Percentiles rank a stretch among this genome's conserved stretches.
Evolutionary conservation across 2,113 vertebrate genomes (phyloP).

Genomic region (Aspiorhynchus laticeps): DNA sequence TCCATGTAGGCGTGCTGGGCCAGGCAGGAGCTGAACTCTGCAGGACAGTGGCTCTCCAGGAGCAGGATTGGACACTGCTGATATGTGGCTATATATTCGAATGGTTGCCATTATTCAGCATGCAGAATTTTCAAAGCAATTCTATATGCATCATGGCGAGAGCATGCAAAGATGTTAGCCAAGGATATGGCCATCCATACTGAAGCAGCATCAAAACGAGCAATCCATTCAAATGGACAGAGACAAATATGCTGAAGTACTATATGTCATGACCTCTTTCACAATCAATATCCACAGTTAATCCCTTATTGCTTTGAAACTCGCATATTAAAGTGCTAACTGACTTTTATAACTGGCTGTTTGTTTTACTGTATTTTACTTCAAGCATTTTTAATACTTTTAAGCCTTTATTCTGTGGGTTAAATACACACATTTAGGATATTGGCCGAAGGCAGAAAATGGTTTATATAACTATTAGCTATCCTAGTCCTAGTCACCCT

Average conservation of each 20-base stretch:
- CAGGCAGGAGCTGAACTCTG: neutral
- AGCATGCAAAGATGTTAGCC: neutral
- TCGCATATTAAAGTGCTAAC: neutral
- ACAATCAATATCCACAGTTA: neutral
- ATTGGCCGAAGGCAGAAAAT: too few relatives aligned
- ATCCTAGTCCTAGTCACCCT: neutral
- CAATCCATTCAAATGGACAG: neutral
- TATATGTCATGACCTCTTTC: neutral
- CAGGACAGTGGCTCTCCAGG: neutral
- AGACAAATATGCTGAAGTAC: neutral
- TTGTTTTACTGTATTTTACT: neutral
- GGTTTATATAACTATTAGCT: too few relatives aligned
- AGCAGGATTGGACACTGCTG: too few relatives aligned
- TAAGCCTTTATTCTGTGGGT: neutral
- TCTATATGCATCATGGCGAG: neutral
- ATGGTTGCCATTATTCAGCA: neutral
- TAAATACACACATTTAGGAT: neutral
- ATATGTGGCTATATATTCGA: too few relatives aligned
- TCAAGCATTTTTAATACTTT: neutral
- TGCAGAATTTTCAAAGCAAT: neutral
- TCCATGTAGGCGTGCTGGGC: neutral
- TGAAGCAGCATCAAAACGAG: neutral
- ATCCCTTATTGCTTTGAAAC: neutral
- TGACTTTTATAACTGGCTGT: neutral
- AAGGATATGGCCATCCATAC: neutral